Base-by-base conservation (phyloP, 1,140 invertebrate species). In the Leptestheria dahalacensis region DNA sequence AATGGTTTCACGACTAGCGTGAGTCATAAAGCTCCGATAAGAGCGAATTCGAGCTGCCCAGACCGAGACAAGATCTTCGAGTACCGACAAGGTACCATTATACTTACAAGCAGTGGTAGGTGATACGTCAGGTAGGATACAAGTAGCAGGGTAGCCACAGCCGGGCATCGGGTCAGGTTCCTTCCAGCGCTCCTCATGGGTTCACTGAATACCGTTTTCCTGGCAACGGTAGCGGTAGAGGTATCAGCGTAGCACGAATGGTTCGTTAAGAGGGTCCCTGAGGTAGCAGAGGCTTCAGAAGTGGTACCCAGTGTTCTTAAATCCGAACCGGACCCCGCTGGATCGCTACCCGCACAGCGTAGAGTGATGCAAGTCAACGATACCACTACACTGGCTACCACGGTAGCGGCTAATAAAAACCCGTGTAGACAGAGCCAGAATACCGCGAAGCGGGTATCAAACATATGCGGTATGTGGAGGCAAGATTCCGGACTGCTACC, bases 81-180 rank as follows among this genome's bases (percentile, higher is more conserved):
- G 23, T 25, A 53, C 28, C 51, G 15, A 24, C 24, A 4, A 53
- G 28, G 51, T 25, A 53, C 15, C 3, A 25, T n/a, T 25, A n/a
- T 25, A 76, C 77, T 78, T 69, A 79, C 78, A 69, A 79, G 66
- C 20, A 77, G 66, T 4, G 78, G 78, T 25, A 78, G 61, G 65
- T 79, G 77, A 66, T 79, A 77, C 61, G 77, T 68, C 18, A 76
- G 65, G 63, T 77, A 77, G 57, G 72, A 74, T n/a, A 78, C 69
- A 20, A 71, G 67, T 25, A 77, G 61, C 26, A 77, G 68, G 1
- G 75, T 71, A 55, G 73, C 65, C 20, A 75, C 74, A 3, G 75
- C 74, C 23, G 72, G 68, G 67, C 77, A 70, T 52, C 75, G 26
- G 33, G 6, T 41, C 6, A 18, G 23, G 25, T 50, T 49, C 26